These are phyloP conservation scores for Athalia cordata DNA, from an alignment of 2,888 invertebrate species.

Conservation along the genomic window DNA sequence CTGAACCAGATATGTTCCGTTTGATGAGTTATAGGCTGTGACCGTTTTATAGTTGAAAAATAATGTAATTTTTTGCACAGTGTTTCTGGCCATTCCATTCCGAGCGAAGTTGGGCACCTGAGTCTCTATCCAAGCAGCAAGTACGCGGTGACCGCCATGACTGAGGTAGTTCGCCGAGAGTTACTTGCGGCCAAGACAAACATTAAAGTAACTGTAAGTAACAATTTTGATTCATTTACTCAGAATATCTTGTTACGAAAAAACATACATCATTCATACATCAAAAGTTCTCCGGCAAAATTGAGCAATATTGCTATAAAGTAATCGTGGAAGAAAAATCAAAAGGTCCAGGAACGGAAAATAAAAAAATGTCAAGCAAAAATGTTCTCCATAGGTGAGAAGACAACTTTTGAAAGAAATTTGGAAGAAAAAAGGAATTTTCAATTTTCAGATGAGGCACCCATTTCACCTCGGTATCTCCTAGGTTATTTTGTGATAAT, in stretches of 20 bases:
- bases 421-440: too few relatives aligned
- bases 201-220: constrained; percentile 64
- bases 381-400: too few relatives aligned
- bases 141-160: constrained; percentile 72
- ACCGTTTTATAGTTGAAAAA: background rate
- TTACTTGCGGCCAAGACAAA: constrained; percentile 64
- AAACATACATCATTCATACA: background rate
- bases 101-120: constrained; percentile 55
- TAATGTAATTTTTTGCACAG: constrained; percentile 41
- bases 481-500: background rate
- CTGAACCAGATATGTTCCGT: too few relatives aligned
- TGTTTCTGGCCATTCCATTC: constrained; percentile 53
- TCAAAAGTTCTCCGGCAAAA: too few relatives aligned
- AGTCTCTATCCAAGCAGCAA: constrained; percentile 73
- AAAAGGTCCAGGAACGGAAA: too few relatives aligned
- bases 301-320: too few relatives aligned
- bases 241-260: background rate
- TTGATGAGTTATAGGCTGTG: too few relatives aligned
- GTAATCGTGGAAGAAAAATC: too few relatives aligned
- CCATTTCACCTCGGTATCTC: too few relatives aligned
- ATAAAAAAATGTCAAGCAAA: too few relatives aligned
- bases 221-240: background rate
- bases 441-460: too few relatives aligned
- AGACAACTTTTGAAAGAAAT: too few relatives aligned
- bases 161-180: constrained; percentile 73